Percentiles rank a stretch among this genome's conserved stretches.
These are phyloP conservation scores for Premnoplex brunnescens DNA, from an alignment of 2,797 vertebrate species.

Conservation along the genomic window DNA sequence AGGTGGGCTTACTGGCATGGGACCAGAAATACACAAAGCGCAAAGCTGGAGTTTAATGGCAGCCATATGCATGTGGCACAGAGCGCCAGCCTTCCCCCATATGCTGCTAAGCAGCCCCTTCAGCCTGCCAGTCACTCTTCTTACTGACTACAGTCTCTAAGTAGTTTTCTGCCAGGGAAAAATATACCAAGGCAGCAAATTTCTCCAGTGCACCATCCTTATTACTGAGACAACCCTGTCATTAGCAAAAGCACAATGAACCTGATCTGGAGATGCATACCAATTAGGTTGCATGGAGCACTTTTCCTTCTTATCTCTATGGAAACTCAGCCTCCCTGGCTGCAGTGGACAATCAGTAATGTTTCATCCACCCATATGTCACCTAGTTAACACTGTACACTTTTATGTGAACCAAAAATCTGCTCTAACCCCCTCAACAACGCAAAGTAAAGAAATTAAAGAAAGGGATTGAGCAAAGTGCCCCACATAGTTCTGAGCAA, in stretches of 20 bases:
- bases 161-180: constrained; percentile 85
- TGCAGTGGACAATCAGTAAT: constrained; percentile 83
- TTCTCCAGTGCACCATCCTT: constrained; percentile 91
- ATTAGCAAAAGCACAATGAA: constrained; percentile 99
- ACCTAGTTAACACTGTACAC: constrained; percentile 83
- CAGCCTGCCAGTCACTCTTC: constrained; percentile 85
- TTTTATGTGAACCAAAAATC: constrained; percentile 74
- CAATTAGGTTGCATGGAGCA: constrained; percentile 95
- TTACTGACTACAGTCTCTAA: constrained; percentile 84
- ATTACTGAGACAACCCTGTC: constrained; percentile 94
- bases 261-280: constrained; percentile 97
- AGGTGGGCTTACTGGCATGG: constrained; percentile 85
- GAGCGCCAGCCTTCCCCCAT: constrained; percentile 82
- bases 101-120: constrained; percentile 82
- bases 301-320: constrained; percentile 93
- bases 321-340: constrained; percentile 85
- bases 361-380: constrained; percentile 84
- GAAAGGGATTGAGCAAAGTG: constrained; percentile 18
- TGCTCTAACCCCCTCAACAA: constrained; percentile 25
- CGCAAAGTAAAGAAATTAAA: constrained; percentile 66
- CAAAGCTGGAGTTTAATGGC: constrained; percentile 85
- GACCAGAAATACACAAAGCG: constrained; percentile 84
- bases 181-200: constrained; percentile 87
- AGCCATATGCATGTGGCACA: constrained; percentile 82
- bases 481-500: neutral